phyloP scores from a whole-genome alignment of 2,797 vertebrate genomes.

The Sebastolobus alascanus region DNA sequence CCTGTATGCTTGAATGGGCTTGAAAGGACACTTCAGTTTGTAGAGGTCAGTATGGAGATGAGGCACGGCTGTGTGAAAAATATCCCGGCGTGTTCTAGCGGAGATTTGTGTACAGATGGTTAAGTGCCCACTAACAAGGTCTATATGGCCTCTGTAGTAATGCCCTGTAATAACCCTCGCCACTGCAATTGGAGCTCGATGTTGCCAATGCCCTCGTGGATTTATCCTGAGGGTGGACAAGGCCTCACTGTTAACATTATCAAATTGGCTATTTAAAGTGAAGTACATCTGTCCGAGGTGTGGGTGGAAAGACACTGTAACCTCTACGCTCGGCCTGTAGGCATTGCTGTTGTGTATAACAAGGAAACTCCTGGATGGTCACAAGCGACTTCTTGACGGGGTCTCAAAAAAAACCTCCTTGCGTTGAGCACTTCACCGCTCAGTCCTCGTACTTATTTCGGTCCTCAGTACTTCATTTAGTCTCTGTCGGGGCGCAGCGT shows the following conservation, averaged over 20 bases:
- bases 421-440: constrained; percentile 16
- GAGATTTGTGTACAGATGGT: constrained; percentile 86
- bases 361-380: constrained; percentile 10
- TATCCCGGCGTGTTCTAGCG: constrained; percentile 65
- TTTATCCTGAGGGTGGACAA: constrained; percentile 60
- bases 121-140: constrained; percentile 84
- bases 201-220: constrained; percentile 54
- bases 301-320: constrained; percentile 41
- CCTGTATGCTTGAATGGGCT: constrained; percentile 71
- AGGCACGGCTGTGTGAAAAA: constrained; percentile 72
- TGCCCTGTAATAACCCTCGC: constrained; percentile 68
- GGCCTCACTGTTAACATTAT: constrained; percentile 64
- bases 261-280: constrained; percentile 63
- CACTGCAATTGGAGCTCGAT: constrained; percentile 63
- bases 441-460: neutral
- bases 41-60: constrained; percentile 87
- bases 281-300: constrained; percentile 61
- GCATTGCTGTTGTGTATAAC: constrained; percentile 6
- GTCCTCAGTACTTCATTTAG: constrained; percentile 2
- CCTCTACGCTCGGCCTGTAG: constrained; percentile 30
- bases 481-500: neutral
- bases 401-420: constrained; percentile 7
- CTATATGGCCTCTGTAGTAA: constrained; percentile 77
- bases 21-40: constrained; percentile 79
- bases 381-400: constrained; percentile 3